A percentile compares a stretch with the other conserved stretches of the same genome.
phyloP scores from a whole-genome alignment of 1,140 invertebrate genomes.

The Drosophila trapezifrons region DNA sequence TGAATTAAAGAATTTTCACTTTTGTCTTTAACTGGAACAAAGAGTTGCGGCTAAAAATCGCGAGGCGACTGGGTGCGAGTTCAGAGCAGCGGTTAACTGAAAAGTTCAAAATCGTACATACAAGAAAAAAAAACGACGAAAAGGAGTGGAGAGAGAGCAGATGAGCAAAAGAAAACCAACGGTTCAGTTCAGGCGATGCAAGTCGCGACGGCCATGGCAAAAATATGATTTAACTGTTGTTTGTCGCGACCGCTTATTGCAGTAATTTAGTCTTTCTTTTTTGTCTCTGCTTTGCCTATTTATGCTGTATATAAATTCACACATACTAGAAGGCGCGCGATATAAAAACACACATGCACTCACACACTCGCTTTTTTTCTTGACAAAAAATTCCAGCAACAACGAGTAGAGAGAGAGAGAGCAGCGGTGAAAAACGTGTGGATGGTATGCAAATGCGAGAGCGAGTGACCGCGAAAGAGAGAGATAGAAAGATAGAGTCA shows the following conservation, averaged over 20 bases:
- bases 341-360: constrained; percentile 17
- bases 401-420: constrained; percentile 42
- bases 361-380: constrained; percentile 33
- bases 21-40: constrained; percentile 22
- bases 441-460: constrained; percentile 64
- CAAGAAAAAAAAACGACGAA: background rate
- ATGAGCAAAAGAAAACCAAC: constrained; percentile 41
- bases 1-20: constrained; percentile 40
- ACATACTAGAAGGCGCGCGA: constrained; percentile 29
- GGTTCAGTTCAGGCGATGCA: constrained; percentile 26
- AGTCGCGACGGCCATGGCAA: constrained; percentile 50
- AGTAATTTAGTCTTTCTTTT: constrained; percentile 67
- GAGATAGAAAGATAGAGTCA: constrained; percentile 31
- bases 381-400: constrained; percentile 63
- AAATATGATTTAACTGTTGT: constrained; percentile 68
- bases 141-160: constrained; percentile 26
- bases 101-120: constrained; percentile 26
- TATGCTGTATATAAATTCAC: constrained; percentile 57
- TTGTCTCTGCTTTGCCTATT: constrained; percentile 61
- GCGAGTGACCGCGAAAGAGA: constrained; percentile 32
- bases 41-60: constrained; percentile 34
- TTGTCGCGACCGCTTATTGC: constrained; percentile 62
- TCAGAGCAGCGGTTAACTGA: constrained; percentile 45
- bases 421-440: constrained; percentile 49
- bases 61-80: constrained; percentile 36